Evolutionary conservation across 2,888 invertebrate species (phyloP).

Genomic region (Xanthia icteritia): DNA sequence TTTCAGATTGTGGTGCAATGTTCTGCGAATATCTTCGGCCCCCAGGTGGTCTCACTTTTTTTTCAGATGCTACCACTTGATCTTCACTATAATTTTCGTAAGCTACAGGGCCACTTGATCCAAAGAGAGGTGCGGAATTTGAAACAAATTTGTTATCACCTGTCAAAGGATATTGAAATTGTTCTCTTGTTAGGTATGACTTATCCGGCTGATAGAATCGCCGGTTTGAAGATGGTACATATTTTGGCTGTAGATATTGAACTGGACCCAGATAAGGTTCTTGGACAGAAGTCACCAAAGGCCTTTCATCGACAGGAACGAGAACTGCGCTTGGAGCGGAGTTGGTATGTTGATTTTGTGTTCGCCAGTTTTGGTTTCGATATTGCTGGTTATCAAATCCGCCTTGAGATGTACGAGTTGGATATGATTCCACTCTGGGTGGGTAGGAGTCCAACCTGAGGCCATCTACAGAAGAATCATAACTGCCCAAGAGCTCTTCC

Average conservation of each 20-base stretch:
- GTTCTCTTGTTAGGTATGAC: not conserved
- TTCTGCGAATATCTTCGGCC: not conserved
- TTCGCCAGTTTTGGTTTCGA: conserved; percentile 32
- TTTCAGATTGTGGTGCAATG: not conserved
- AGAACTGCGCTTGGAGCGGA: not conserved
- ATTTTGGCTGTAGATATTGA: conserved; percentile 19
- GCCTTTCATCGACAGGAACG: conserved; percentile 5
- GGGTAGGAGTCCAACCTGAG: conserved; percentile 9
- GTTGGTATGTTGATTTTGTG: conserved; percentile 25
- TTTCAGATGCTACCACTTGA: not conserved
- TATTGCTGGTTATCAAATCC: conserved; percentile 20
- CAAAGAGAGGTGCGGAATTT: not conserved
- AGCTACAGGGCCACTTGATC: not conserved
- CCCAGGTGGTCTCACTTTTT: not conserved
- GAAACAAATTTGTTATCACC: conserved; percentile 15
- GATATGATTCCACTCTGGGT: not conserved
- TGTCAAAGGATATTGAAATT: conserved; percentile 25
- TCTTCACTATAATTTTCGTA: conserved; percentile 22
- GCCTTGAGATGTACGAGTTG: conserved; percentile 7
- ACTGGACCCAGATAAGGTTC: conserved; percentile 27
- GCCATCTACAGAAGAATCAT: conserved; percentile 7
- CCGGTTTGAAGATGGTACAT: conserved; percentile 8
- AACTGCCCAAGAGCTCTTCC: conserved; percentile 14
- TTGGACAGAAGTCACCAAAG: conserved; percentile 11
- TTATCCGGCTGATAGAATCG: not conserved